Base-by-base conservation (phyloP, 2,113 vertebrate species). In the Myotis yumanensis region DNA sequence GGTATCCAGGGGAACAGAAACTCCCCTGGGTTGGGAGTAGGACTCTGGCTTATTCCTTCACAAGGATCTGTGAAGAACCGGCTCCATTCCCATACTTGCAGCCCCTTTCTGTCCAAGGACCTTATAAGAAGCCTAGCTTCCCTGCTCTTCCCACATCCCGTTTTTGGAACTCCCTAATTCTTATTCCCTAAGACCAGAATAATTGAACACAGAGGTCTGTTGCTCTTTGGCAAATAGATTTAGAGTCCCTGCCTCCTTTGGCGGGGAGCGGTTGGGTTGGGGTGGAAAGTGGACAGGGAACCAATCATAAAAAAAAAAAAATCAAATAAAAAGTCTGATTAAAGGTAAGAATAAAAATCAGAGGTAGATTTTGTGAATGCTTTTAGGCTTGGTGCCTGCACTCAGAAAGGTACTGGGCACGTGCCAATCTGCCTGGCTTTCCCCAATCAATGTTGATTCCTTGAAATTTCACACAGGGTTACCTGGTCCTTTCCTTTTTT, bases 271-370 rank as follows among this genome's bases (percentile, higher is more conserved):
- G 32, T 25, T 30, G 35, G 28, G 22, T 25, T 23, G 23, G 52
- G 28, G 57, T 77, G 30, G 32, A 69, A 73, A 81, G 89, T 94
- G 54, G 77, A 94, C 52, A 80, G 92, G 82, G 92, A 96, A 89
- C 35, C 35, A 95, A 80, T 28, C 64, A 40, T 71, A 96, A 62
- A 62, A 48, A 48, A 51, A 51, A 3, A 51, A 51, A 51, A 48
- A 43, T 43, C 43, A 43, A 86, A 46, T 94, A 72, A 90, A 94
- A 92, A 72, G 37, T 84, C 51, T 68, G 51, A 91, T 95, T 89
- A 94, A 93, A 96, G 43, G 84, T 93, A 96, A 96, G 57, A 88
- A 75, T 86, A 71, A 93, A 96, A 97, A 86, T 52, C 92, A 96
- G 64, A 88, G 18, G 75, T 76, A 62, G 82, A 95, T 89, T 94